phyloP scores from a whole-genome alignment of 2,113 vertebrate species.

The Sitta europaea region DNA sequence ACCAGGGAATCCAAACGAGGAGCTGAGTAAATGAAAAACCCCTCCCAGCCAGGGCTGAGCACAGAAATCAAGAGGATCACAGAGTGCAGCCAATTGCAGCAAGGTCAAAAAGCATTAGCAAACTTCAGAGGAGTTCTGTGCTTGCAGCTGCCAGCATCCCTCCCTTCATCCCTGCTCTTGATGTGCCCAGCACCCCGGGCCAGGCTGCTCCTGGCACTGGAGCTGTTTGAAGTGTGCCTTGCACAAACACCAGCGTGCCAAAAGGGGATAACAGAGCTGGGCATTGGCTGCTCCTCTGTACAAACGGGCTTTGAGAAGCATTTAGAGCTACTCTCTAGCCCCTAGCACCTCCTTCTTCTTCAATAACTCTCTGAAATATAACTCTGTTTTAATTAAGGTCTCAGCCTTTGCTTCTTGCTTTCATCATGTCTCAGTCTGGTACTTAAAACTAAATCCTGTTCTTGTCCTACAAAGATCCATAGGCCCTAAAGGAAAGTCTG shows the following conservation, averaged over 20 bases:
- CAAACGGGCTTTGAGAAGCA: conserved; percentile 10
- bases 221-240: neutral
- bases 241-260: neutral
- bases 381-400: conserved; percentile 58
- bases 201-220: neutral
- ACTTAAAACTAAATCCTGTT: conserved; percentile 27
- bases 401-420: conserved; percentile 36
- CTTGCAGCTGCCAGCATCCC: neutral
- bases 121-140: conserved; percentile 5
- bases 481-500: conserved; percentile 5
- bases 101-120: conserved; percentile 1
- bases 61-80: neutral
- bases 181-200: neutral
- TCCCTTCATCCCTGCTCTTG: neutral
- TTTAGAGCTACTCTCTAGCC: conserved; percentile 10
- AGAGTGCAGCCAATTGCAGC: neutral
- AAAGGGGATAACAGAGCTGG: neutral
- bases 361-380: conserved; percentile 41
- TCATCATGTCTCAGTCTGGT: conserved; percentile 1
- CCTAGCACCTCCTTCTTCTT: conserved; percentile 43
- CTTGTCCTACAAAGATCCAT: conserved; percentile 13
- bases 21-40: neutral
- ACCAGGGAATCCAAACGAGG: neutral
- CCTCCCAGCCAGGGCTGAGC: neutral
- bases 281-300: neutral